Conservation (phyloP, 2,888 invertebrate species). For the Mythimna lalbum region DNA sequence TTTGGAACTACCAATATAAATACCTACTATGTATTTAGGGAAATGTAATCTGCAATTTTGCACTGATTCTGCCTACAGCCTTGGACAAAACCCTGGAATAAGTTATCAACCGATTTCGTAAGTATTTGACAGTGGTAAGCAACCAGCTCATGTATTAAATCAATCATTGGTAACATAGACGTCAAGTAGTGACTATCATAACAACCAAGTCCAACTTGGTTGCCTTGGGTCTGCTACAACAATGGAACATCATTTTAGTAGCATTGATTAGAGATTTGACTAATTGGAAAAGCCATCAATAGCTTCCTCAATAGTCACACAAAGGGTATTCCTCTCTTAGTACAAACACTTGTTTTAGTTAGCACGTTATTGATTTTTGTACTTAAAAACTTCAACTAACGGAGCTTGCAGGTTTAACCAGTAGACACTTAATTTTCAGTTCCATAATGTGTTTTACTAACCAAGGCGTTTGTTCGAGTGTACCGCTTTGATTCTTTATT, state of each 20-base stretch:
- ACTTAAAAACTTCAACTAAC: not conserved
- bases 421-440: slow-evolving; percentile 1
- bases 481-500: slow-evolving; percentile 40
- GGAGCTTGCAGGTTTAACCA: not conserved
- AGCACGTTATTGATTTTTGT: slow-evolving; percentile 1
- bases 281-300: not conserved
- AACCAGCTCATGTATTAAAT: not conserved
- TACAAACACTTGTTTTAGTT: slow-evolving; percentile 12
- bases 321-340: not conserved
- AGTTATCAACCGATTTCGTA: slow-evolving; percentile 23
- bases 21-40: slow-evolving; percentile 2
- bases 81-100: slow-evolving; percentile 2
- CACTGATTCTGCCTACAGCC: slow-evolving; percentile 5
- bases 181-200: not conserved
- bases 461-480: slow-evolving; percentile 22
- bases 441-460: slow-evolving; percentile 26
- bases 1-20: not conserved
- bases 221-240: not conserved
- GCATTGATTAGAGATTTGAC: no score
- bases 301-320: not conserved
- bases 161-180: not conserved
- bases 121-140: slow-evolving; percentile 46
- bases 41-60: slow-evolving; percentile 15
- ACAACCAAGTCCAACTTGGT: not conserved
- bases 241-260: no score